Evolutionary conservation across 2,888 invertebrate genomes (phyloP).

Genomic region (Romanomermis culicivorax): DNA sequence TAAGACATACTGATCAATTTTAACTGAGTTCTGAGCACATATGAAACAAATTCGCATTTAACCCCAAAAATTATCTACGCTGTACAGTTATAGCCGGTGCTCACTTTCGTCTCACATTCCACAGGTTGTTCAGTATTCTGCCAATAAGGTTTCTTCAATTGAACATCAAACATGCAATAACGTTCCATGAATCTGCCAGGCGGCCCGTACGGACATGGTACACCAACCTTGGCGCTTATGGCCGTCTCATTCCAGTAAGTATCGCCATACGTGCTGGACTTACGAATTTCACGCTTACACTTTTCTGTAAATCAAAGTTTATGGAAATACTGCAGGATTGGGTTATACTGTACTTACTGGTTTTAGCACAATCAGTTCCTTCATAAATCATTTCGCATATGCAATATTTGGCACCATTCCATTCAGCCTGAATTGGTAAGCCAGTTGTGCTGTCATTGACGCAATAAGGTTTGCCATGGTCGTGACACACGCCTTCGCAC

Average conservation of each 20-base stretch:
- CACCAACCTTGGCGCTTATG: not conserved
- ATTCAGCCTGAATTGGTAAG: not conserved
- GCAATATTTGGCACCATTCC: not conserved
- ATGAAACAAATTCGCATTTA: too few species aligned
- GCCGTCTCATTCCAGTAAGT: not conserved
- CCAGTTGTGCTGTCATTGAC: not conserved
- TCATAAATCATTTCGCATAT: not conserved
- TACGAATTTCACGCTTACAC: not conserved
- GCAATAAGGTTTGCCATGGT: not conserved
- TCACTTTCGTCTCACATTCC: too few species aligned
- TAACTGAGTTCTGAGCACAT: too few species aligned
- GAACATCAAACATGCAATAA: not conserved
- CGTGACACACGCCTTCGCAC: not conserved
- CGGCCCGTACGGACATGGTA: slow-evolving; percentile 1
- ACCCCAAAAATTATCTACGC: too few species aligned
- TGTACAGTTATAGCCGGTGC: too few species aligned
- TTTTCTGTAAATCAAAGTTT: not conserved
- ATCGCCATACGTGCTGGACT: not conserved
- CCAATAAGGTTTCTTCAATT: not conserved
- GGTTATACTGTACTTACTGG: not conserved
- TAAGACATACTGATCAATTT: too few species aligned
- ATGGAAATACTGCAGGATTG: too few species aligned
- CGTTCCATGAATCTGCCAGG: not conserved
- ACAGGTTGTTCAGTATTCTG: too few species aligned
- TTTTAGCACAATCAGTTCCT: not conserved